A percentile compares a stretch with the other conserved stretches of the same genome.
Conservation (phyloP, 1,140 invertebrate genomes). For the Ceratina calcarata region DNA sequence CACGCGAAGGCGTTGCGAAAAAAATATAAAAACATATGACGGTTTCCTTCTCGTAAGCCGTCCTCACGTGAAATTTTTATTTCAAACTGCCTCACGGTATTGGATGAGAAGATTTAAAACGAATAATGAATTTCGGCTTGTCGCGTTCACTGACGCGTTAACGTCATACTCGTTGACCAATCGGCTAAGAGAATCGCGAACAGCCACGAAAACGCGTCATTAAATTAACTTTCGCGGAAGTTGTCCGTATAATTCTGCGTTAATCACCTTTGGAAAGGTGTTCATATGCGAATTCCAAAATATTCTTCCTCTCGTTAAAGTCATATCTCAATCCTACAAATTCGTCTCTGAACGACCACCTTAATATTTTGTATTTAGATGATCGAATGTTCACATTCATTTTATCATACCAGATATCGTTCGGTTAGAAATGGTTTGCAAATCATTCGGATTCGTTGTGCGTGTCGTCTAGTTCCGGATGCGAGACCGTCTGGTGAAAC, state of each 20-base stretch:
- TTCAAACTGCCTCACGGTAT: not conserved
- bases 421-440: no score
- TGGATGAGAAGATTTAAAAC: not conserved
- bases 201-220: not conserved
- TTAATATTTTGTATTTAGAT: no score
- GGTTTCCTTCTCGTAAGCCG: not conserved
- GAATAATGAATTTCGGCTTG: constrained; percentile 15
- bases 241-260: constrained; percentile 1
- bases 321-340: no score
- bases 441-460: not conserved
- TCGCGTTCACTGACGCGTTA: constrained; percentile 21
- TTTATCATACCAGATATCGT: no score
- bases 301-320: no score
- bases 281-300: no score
- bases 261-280: not conserved
- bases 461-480: constrained; percentile 40
- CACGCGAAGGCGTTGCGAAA: not conserved
- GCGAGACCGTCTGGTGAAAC: constrained; percentile 26
- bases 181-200: not conserved
- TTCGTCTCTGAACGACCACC: no score
- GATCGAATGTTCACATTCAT: no score
- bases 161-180: not conserved
- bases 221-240: constrained; percentile 24
- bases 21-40: not conserved
- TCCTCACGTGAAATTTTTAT: constrained; percentile 3